phyloP scores from a whole-genome alignment of 2,888 invertebrate genomes.

The Fissipunctia ypsillon region DNA sequence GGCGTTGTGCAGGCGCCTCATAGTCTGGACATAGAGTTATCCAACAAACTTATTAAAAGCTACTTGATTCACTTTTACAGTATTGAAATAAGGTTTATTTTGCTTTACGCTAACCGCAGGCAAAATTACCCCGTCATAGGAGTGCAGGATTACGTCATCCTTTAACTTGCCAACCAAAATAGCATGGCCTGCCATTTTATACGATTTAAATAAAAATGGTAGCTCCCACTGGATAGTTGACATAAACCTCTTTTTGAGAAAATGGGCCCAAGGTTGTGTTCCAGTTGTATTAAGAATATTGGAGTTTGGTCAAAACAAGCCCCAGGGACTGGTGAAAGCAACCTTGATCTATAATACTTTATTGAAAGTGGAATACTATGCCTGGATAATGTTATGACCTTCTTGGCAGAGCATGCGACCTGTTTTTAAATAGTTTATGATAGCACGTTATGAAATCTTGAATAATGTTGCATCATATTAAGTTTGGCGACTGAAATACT shows the following conservation, averaged over 20 bases:
- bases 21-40: slow-evolving; percentile 73
- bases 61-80: slow-evolving; percentile 30
- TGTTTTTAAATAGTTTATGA: slow-evolving; percentile 9
- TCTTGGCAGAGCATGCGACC: slow-evolving; percentile 27
- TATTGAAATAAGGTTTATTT: slow-evolving; percentile 49
- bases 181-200: slow-evolving; percentile 63
- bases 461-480: not conserved
- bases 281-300: slow-evolving; percentile 63
- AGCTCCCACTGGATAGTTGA: slow-evolving; percentile 65
- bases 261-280: slow-evolving; percentile 75
- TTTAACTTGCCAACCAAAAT: slow-evolving; percentile 74
- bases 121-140: slow-evolving; percentile 62
- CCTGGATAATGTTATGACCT: slow-evolving; percentile 11
- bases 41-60: slow-evolving; percentile 52
- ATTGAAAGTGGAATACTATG: slow-evolving; percentile 21
- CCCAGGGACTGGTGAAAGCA: slow-evolving; percentile 21
- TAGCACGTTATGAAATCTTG: no score
- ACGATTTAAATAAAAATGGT: slow-evolving; percentile 39
- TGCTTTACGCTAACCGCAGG: slow-evolving; percentile 23
- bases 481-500: not conserved
- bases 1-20: slow-evolving; percentile 69
- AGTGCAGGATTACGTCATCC: slow-evolving; percentile 77
- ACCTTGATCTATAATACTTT: slow-evolving; percentile 59
- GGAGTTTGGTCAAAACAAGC: slow-evolving; percentile 63
- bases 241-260: slow-evolving; percentile 68